Conservation (phyloP, 1,140 invertebrate genomes). For the Drosophila repleta region DNA sequence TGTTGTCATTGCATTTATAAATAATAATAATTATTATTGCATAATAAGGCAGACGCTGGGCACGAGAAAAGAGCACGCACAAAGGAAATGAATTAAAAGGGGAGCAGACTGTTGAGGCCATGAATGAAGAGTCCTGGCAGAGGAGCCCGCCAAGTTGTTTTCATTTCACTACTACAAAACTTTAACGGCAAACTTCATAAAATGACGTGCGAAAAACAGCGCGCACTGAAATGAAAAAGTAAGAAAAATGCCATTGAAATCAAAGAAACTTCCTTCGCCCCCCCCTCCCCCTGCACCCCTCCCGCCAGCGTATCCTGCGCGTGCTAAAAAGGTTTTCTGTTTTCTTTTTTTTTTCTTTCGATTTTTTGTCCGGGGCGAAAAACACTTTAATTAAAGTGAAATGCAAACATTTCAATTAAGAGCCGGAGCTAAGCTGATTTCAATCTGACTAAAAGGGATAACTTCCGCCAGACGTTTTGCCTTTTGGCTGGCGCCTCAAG, state of each 20-base stretch:
- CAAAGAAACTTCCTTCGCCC: not conserved
- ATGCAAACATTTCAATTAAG: slow-evolving; percentile 79
- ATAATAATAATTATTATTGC: slow-evolving; percentile 74
- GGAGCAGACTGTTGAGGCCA: not conserved
- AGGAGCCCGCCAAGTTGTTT: slow-evolving; percentile 40
- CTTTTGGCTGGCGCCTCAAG: slow-evolving; percentile 41
- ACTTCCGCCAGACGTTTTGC: slow-evolving; percentile 67
- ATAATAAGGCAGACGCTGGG: slow-evolving; percentile 50
- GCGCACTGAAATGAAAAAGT: slow-evolving; percentile 64
- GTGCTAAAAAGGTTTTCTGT: slow-evolving; percentile 62
- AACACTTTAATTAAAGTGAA: slow-evolving; percentile 80
- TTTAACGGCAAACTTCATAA: slow-evolving; percentile 65
- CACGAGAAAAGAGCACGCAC: slow-evolving; percentile 30
- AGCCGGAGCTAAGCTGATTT: slow-evolving; percentile 70
- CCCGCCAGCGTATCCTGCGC: not conserved
- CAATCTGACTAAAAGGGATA: slow-evolving; percentile 82
- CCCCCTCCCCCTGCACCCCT: not conserved
- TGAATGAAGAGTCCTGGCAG: slow-evolving; percentile 8
- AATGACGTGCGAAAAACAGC: slow-evolving; percentile 67
- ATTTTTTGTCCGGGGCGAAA: slow-evolving; percentile 13
- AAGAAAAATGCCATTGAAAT: slow-evolving; percentile 52
- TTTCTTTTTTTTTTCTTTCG: not conserved
- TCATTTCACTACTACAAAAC: slow-evolving; percentile 73
- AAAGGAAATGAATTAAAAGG: slow-evolving; percentile 71
- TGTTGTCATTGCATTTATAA: slow-evolving; percentile 81